Base-by-base conservation (phyloP, 2,797 vertebrate species). In the Paguma larvata region DNA sequence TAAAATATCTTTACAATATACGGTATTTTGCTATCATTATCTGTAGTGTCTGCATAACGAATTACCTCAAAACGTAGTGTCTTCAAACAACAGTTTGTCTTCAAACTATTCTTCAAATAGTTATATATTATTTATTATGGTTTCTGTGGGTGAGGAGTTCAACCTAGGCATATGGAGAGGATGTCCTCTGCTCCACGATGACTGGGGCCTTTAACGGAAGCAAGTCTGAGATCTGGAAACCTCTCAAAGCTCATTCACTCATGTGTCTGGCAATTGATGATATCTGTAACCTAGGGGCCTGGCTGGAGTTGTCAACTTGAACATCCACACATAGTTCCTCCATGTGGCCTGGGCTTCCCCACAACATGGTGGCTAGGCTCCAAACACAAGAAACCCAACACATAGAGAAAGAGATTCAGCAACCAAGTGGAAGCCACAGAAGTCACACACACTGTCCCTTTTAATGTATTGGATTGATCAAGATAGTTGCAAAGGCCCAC, bases 11-110 rank as follows among this genome's bases (percentile, higher is more conserved):
- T 91, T 89, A 79, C 8, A 75, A 5, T 72, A 38, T 72, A 30
- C 59, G 15, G 23, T 46, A 67, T 87, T 94, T 73, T 91, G 83
- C 46, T 91, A 32, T 59, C n/a, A 65, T 95, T 77, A 75, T 89
- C 32, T 70, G 9, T 65, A 77, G 72, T 19, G 23, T 63, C 80
- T 70, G 8, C 46, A 14, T 92, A 62, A 67, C 62, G 65, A 78
- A 83, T 89, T 78, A 56, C 38, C 48, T 75, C 38, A 41, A 85
- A 96, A 92, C 21, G 70, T 85, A 65, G 11, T 79, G 34, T 65
- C 70, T 91, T 87, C 51, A 86, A 46, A 87, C 63, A 62, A 14
- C 23, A 63, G 19, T 59, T 59, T 59, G 21, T 59, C 56, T 23
- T 32, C 30, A 32, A 65, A 65, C 63, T 30, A 32, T 32, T 32